A percentile compares a stretch with the other conserved stretches of the same genome.
Evolutionary conservation across 2,113 vertebrate genomes (phyloP).

Genomic region (Salvelinus sp.): DNA sequence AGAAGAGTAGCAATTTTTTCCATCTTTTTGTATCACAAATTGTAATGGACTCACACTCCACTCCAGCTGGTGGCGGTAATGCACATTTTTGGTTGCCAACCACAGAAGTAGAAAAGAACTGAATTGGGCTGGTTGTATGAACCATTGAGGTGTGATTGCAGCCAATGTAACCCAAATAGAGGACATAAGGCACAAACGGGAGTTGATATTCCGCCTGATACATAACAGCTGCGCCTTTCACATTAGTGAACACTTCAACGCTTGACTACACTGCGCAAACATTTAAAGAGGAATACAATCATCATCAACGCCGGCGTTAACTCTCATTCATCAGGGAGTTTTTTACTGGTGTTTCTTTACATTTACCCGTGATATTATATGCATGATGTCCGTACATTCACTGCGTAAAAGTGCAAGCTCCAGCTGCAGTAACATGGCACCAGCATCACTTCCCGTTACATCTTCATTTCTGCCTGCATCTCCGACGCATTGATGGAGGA

Average conservation of each 20-base stretch:
- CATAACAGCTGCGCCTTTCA: too few relatives aligned
- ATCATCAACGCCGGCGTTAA: not conserved
- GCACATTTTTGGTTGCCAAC: too few relatives aligned
- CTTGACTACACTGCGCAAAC: not conserved
- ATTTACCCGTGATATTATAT: not conserved
- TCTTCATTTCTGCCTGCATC: not conserved
- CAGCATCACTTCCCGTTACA: constrained; percentile 4
- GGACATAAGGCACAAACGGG: too few relatives aligned
- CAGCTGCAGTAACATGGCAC: constrained; percentile 5
- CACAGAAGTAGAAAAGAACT: too few relatives aligned
- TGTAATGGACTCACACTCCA: too few relatives aligned
- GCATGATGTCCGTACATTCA: constrained; percentile 9
- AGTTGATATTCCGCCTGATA: too few relatives aligned
- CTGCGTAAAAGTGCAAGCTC: constrained; percentile 45
- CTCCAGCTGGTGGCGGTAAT: too few relatives aligned
- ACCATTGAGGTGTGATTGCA: too few relatives aligned
- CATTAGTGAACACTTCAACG: not conserved
- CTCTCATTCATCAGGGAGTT: not conserved
- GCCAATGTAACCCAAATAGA: too few relatives aligned
- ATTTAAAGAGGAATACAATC: not conserved
- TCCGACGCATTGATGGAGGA: constrained; percentile 9
- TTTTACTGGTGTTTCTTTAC: not conserved
- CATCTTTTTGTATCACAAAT: too few relatives aligned
- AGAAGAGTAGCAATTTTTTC: too few relatives aligned
- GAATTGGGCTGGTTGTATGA: too few relatives aligned